Evolutionary conservation across 2,888 invertebrate genomes (phyloP).

Genomic region (Aradus depressus): DNA sequence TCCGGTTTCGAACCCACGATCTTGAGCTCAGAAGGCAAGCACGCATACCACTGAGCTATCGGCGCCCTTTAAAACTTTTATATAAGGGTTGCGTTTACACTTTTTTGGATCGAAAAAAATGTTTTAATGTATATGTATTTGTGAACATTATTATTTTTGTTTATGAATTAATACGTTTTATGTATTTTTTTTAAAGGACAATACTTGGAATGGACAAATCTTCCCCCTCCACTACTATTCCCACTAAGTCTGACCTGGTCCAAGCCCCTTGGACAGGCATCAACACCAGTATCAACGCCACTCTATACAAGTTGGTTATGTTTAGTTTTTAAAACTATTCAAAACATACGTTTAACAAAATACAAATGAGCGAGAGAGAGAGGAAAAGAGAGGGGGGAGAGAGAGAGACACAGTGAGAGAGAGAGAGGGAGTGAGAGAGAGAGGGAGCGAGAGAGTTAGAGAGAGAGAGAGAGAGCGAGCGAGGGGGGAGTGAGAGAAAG

Average conservation of each 20-base stretch:
- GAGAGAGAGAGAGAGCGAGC: not conserved
- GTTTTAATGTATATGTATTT: too few species aligned
- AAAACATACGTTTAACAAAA: too few species aligned
- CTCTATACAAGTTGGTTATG: too few species aligned
- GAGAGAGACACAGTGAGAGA: not conserved
- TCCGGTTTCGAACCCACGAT: too few species aligned
- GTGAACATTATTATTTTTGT: too few species aligned
- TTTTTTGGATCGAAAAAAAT: too few species aligned
- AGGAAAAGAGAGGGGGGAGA: not conserved
- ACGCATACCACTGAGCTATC: too few species aligned
- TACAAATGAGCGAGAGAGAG: not conserved
- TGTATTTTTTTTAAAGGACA: conserved; percentile 21
- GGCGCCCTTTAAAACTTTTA: too few species aligned
- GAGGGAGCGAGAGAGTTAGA: not conserved
- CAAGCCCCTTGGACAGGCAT: conserved; percentile 48
- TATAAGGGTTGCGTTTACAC: too few species aligned
- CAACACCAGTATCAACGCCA: not conserved
- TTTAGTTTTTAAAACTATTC: too few species aligned
- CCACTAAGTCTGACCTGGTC: conserved; percentile 35
- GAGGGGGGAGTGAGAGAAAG: not conserved
- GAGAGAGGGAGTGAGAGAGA: not conserved
- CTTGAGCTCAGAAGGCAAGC: too few species aligned
- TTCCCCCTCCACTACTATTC: conserved; percentile 19
- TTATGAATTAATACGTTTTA: too few species aligned
- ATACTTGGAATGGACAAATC: conserved; percentile 30